These are phyloP conservation scores for Aplocera efformata DNA, from an alignment of 2,888 invertebrate species.

Conservation along the genomic window DNA sequence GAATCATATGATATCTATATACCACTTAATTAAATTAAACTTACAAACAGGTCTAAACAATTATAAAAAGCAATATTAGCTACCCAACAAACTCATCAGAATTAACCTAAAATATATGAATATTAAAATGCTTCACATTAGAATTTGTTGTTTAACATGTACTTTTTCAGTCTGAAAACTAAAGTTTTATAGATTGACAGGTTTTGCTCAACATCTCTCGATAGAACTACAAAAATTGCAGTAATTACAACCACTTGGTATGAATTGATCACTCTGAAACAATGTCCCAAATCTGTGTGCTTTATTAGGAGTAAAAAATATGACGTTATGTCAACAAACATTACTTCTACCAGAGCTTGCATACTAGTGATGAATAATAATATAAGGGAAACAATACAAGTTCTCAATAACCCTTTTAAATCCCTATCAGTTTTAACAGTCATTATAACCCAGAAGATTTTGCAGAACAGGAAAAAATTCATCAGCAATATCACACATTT, in stretches of 20 bases:
- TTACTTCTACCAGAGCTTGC: slow-evolving; percentile 50
- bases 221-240: slow-evolving; percentile 18
- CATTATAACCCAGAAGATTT: slow-evolving; percentile 45
- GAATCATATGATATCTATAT: no score
- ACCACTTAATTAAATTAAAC: no score
- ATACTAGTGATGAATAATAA: slow-evolving; percentile 50
- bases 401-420: slow-evolving; percentile 26
- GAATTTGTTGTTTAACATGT: neutral
- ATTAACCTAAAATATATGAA: no score
- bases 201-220: slow-evolving; percentile 10
- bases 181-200: slow-evolving; percentile 8
- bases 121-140: slow-evolving; percentile 32
- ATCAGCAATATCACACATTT: slow-evolving; percentile 39
- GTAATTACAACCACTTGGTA: slow-evolving; percentile 23
- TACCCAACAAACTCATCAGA: no score
- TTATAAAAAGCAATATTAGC: no score
- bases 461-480: slow-evolving; percentile 49
- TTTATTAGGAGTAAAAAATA: slow-evolving; percentile 12
- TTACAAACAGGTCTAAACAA: no score
- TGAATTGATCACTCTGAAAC: slow-evolving; percentile 34
- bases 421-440: slow-evolving; percentile 16
- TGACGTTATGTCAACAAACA: slow-evolving; percentile 44
- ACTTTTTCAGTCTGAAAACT: slow-evolving; percentile 11
- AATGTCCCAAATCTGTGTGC: slow-evolving; percentile 8
- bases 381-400: slow-evolving; percentile 41